phyloP scores from a whole-genome alignment of 2,113 vertebrate genomes.

The Etheostoma spectabile region DNA sequence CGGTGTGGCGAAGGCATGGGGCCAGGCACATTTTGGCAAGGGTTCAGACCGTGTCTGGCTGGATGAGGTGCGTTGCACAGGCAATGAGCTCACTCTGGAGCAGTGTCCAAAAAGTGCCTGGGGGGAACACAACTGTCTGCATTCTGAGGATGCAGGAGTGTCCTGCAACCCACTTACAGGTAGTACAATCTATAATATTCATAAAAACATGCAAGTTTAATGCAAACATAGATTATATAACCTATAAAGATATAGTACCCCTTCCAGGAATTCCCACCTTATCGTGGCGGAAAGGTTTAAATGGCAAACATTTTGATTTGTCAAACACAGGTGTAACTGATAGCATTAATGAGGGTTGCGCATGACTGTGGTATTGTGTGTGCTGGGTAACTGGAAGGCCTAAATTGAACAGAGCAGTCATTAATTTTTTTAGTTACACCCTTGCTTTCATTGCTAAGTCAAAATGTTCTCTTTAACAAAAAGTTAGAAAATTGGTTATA shows the following conservation, averaged over 20 bases:
- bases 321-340: neutral
- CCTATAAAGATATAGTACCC: neutral
- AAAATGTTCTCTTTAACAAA: neutral
- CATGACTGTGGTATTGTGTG: no score
- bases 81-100: conserved; percentile 95
- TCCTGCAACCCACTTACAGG: conserved; percentile 92
- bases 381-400: no score
- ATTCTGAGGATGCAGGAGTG: conserved; percentile 95
- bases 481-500: neutral
- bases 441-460: neutral
- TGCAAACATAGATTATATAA: neutral
- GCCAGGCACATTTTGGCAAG: conserved; percentile 90
- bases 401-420: neutral
- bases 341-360: neutral
- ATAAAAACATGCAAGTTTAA: neutral
- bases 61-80: conserved; percentile 95
- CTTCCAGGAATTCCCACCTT: neutral
- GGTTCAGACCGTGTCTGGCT: conserved; percentile 88
- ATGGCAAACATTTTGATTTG: neutral
- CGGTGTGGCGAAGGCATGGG: conserved; percentile 91
- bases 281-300: neutral
- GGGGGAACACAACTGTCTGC: conserved; percentile 95
- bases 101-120: conserved; percentile 92
- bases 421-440: neutral
- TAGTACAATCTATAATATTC: conserved; percentile 62